A percentile compares a stretch with the other conserved stretches of the same genome.
phyloP scores from a whole-genome alignment of 2,888 invertebrate genomes.

The Pheosia gnoma region DNA sequence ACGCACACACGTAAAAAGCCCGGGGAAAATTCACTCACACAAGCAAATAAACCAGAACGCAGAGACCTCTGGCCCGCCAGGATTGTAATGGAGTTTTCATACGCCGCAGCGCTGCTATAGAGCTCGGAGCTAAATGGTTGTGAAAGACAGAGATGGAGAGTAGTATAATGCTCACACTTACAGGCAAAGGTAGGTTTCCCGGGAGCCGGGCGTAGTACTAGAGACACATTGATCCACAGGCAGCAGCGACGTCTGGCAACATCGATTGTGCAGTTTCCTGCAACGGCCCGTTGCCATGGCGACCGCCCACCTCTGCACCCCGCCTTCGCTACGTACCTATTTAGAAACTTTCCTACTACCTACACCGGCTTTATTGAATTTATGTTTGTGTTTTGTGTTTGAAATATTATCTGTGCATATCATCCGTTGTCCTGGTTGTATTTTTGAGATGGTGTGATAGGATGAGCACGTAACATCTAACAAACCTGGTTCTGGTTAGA shows the following conservation, averaged over 20 bases:
- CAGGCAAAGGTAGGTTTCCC: slow-evolving; percentile 68
- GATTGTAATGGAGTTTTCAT: slow-evolving; percentile 26
- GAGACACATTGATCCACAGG: slow-evolving; percentile 84
- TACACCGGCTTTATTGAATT: slow-evolving; percentile 55
- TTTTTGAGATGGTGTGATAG: too few species aligned
- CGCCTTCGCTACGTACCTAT: slow-evolving; percentile 52
- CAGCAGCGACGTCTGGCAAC: slow-evolving; percentile 75
- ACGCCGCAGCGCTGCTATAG: slow-evolving; percentile 38
- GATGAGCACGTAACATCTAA: too few species aligned
- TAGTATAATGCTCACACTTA: slow-evolving; percentile 52
- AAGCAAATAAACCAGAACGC: slow-evolving; percentile 30
- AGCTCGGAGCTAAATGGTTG: slow-evolving; percentile 50
- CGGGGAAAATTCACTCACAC: slow-evolving; percentile 70
- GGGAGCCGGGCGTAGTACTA: slow-evolving; percentile 82
- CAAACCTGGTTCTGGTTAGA: too few species aligned
- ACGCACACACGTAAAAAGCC: slow-evolving; percentile 58
- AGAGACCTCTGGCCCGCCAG: slow-evolving; percentile 54
- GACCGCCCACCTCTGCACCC: slow-evolving; percentile 74
- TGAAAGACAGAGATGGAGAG: slow-evolving; percentile 47
- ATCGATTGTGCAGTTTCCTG: slow-evolving; percentile 84
- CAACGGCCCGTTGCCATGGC: slow-evolving; percentile 73
- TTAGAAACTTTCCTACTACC: slow-evolving; percentile 63
- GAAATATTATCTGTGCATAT: slow-evolving; percentile 25
- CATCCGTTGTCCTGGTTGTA: neutral
- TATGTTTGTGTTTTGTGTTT: slow-evolving; percentile 48